These are phyloP conservation scores for Notamacropus eugenii DNA, from an alignment of 2,797 vertebrate genomes.

Conservation along the genomic window DNA sequence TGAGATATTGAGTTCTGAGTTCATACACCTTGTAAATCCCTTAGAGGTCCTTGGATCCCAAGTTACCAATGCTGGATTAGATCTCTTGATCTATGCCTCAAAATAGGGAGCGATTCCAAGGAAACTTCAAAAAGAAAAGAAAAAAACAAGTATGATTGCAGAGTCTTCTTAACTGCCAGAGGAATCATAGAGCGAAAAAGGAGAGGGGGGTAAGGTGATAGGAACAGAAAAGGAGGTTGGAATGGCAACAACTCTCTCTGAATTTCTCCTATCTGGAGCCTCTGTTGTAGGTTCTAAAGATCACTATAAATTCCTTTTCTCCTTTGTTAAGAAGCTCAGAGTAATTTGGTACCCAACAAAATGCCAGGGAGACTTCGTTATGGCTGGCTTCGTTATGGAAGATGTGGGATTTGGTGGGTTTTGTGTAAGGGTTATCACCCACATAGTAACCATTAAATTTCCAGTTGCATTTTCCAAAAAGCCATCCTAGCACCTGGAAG, in stretches of 20 bases:
- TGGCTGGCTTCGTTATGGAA: background rate
- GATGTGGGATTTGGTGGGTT: background rate
- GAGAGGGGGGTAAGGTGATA: background rate
- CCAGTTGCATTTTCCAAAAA: slow-evolving; percentile 11
- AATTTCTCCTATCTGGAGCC: background rate
- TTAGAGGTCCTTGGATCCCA: background rate
- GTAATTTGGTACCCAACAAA: background rate
- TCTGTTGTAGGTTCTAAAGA: background rate
- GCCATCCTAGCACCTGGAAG: background rate
- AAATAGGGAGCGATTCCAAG: background rate
- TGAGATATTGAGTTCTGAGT: background rate
- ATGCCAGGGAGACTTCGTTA: background rate
- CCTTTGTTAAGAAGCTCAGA: background rate
- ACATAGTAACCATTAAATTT: slow-evolving; percentile 17
- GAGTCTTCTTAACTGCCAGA: background rate
- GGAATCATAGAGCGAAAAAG: background rate
- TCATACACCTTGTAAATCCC: background rate
- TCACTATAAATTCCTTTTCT: background rate
- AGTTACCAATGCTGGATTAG: background rate
- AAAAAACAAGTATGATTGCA: background rate
- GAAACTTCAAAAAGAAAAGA: background rate
- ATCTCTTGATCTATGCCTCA: background rate
- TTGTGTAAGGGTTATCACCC: background rate
- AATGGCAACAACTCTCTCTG: background rate
- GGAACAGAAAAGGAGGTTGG: background rate